A percentile compares a stretch with the other conserved stretches of the same genome.
These are phyloP conservation scores for Tenthredo distinguenda DNA, from an alignment of 2,888 invertebrate genomes.

Conservation along the genomic window DNA sequence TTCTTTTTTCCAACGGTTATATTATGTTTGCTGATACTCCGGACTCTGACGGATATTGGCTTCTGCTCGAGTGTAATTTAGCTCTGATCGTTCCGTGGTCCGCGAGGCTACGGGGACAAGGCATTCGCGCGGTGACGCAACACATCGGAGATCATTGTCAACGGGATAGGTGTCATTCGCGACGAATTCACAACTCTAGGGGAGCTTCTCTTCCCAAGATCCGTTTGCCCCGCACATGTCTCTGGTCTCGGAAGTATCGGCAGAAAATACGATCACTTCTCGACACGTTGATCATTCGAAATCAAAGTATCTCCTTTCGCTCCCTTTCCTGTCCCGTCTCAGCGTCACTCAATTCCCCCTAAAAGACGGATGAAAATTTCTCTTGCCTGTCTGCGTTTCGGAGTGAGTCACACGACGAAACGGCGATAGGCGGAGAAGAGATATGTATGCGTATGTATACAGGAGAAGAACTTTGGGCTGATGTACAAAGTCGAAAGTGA, in stretches of 20 bases:
- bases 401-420: background rate
- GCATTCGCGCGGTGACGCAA: background rate
- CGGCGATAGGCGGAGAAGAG: background rate
- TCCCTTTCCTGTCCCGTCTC: background rate
- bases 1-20: conserved; percentile 57
- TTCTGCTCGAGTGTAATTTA: conserved; percentile 35
- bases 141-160: background rate
- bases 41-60: conserved; percentile 54
- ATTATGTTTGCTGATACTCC: conserved; percentile 63
- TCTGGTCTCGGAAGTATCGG: background rate
- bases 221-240: background rate
- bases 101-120: background rate
- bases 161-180: background rate
- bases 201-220: background rate
- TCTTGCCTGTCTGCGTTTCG: background rate
- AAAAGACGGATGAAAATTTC: background rate
- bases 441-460: background rate
- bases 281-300: background rate
- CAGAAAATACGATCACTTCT: background rate
- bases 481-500: background rate
- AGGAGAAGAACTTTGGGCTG: conserved; percentile 17
- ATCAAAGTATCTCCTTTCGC: background rate
- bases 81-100: conserved; percentile 1
- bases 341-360: no score
- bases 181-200: background rate